Evolutionary conservation across 1,140 invertebrate genomes (phyloP).

Genomic region (Pristionchus pacificus): DNA sequence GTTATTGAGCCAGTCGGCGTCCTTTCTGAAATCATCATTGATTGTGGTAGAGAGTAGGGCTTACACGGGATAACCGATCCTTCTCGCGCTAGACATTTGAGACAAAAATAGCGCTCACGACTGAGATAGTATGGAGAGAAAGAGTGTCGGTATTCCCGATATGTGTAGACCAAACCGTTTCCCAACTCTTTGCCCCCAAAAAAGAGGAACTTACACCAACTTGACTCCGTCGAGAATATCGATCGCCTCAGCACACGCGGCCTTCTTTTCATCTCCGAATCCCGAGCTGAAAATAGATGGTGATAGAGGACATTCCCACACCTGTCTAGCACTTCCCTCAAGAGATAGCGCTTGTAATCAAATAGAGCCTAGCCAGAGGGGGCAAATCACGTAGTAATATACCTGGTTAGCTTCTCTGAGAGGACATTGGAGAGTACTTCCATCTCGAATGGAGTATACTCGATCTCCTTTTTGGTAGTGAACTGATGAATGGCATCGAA

Average conservation of each 20-base stretch:
- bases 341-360: not conserved
- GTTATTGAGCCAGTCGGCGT: conserved; percentile 17
- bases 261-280: conserved; percentile 30
- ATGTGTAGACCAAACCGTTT: too few species aligned
- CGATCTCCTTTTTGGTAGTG: conserved; percentile 17
- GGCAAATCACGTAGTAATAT: not conserved
- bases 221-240: conserved; percentile 26
- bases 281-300: conserved; percentile 12
- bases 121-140: too few species aligned
- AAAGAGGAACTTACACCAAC: conserved; percentile 19
- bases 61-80: not conserved
- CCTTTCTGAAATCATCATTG: conserved; percentile 19
- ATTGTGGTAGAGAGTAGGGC: not conserved
- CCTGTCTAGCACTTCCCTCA: not conserved
- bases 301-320: not conserved
- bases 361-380: not conserved
- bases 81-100: not conserved
- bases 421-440: conserved; percentile 21
- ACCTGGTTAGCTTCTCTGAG: conserved; percentile 30
- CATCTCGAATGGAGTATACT: conserved; percentile 23
- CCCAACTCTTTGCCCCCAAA: not conserved
- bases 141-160: too few species aligned
- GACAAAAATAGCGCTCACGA: too few species aligned
- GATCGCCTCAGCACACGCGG: conserved; percentile 11
- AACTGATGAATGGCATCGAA: not conserved